Base-by-base conservation (phyloP, 2,888 invertebrate genomes). In the Cremastinae sp. region DNA sequence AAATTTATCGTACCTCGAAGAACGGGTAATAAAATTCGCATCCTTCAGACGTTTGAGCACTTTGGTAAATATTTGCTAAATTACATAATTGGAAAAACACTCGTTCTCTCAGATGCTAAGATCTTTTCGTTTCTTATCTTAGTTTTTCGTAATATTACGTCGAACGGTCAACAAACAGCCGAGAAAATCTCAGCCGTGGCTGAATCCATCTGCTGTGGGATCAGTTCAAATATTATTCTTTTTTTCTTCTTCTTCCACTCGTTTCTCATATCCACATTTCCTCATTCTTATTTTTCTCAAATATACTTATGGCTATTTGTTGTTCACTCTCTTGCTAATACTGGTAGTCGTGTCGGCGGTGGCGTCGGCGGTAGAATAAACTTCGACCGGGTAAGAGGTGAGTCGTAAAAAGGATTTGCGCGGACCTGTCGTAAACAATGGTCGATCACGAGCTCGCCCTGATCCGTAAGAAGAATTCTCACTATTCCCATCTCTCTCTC, bases 381-480 rank as follows among this genome's bases (percentile, higher is more conserved):
- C 73, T 70, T 68, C 45, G 64, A 43, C 56, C 68, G 64, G 47
- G 68, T 68, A 74, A 78, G 73, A 74, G 74, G 76, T 64, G 58
- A 59, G 78, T 80, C 82, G 81, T 87, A 86, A 84, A 84, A 79
- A 80, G 80, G 80, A 86, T 87, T 85, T 86, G 81, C 79, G 78
- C 68, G 58, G 79, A 61, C 61, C 81, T 74, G 71, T 81, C 78
- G 82, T 79, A 85, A 85, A 87, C 84, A 86, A 87, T 86, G 81
- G 76, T 55, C 82, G 82, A 87, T 86, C 82, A 84, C 79, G 79
- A 83, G 82, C 43, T 72, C 49, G 70, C 58, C 62, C 61, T 64
- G 51, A 51, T 68, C 65, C 61, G 37, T 22, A 41, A 43, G 74
- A 61, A 12, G 43, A 55, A 37, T 14, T 39, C 20, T 58, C 18